Evolutionary conservation across 2,113 vertebrate species (phyloP), one percentile per base, ranked within the genome.

Genomic region (Ophiodon elongatus): DNA sequence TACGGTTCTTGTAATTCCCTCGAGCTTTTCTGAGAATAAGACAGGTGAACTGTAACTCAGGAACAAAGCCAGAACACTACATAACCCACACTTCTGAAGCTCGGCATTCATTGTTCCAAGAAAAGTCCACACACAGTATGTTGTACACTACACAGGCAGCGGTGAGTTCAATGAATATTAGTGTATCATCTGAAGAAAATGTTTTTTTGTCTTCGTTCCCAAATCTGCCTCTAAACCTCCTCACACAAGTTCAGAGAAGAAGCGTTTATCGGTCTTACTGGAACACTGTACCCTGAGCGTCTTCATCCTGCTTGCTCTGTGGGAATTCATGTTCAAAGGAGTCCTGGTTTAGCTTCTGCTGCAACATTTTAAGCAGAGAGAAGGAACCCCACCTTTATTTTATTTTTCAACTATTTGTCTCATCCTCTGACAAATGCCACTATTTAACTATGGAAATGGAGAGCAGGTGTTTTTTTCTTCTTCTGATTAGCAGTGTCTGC

Each of bases 311-410:
- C 56, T 59, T 73, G 72, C 85, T 90, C 84, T 73, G 85, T 80
- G 84, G 77, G 86, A 80, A 78, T 85, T 76, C 76, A 66, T 88
- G 88, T 89, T 90, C 86, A 92, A 83, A 91, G 76, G 72, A 90
- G 31, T 77, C 77, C 83, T 79, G 65, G 64, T 92, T 91, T 86
- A 80, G 54, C 73, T 79, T 67, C 37, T 77, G 60, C 68, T 72
- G n/a, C 60, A 72, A 83, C 85, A 45, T 82, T 84, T 79, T 66
- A 7, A 73, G 67, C 76, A 60, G 65, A 74, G 9, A 83, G 79
- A 29, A 70, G 63, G 65, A 62, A 81, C 75, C 25, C 73, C 27
- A 17, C 17, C 35, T 73, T 35, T 2, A 6, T 23, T 54, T 37
- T 56, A 13, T 23, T 54, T 2, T 6, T n/a, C 31, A 47, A 75